Evolutionary conservation across 2,888 invertebrate genomes (phyloP), one percentile per base, ranked within the genome.

Genomic region (Aleiodes testaceus): DNA sequence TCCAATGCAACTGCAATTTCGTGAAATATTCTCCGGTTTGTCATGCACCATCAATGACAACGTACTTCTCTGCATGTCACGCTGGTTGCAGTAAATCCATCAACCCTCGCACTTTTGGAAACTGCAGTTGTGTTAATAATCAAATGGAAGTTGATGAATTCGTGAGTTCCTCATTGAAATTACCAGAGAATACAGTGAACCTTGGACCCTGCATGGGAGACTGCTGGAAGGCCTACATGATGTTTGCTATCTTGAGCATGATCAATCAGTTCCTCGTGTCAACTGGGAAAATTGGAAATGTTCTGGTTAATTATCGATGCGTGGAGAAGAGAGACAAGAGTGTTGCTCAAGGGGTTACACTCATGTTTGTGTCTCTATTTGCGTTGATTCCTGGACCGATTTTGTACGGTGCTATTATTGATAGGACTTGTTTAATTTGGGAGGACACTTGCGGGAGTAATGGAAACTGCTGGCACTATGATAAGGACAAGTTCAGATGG

Each of bases 11-110:
- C 42, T 93, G 93, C 81, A 88, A 88, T 2, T 85, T 87, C 18
- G 88, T 91, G 5, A 89, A 90, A 74, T 93, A 92, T 83, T 89
- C 91, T 3, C 93, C 93, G 0, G 91, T 93, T 0, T 93, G 93
- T 78, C 90, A 91, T 75, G 88, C 88, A 49, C 85, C 89, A 12
- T 88, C 88, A 0, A 88, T 86, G 66, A 89, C 89, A 12, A 92
- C 92, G 0, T 94, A 89, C 80, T 94, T 92, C 84, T 93, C 93
- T 0, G 91, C 94, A 0, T 94, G 94, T 78, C 93, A 93, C 81
- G 94, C 94, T 0, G 94, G 94, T 0, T 94, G 94, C 77, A 88
- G 81, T 4, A 79, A 77, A 2, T 74, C 82, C 9, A 76, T 87
- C 18, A 82, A 85, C 66, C 85, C 85, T 49, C 84, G 79, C 18